Conservation (phyloP, 1,140 invertebrate genomes). For the Diprion similis region DNA sequence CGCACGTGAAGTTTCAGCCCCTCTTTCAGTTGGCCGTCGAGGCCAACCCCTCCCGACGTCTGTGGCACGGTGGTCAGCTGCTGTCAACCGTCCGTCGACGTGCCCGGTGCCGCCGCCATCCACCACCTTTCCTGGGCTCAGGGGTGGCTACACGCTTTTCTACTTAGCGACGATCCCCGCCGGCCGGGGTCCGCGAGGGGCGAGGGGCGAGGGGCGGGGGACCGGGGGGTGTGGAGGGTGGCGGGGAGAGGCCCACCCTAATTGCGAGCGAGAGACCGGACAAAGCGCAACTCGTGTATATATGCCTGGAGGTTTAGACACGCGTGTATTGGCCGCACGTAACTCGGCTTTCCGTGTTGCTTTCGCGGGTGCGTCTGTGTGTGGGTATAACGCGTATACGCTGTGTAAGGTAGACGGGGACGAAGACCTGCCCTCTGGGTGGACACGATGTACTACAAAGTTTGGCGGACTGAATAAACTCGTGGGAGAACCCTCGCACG, state of each 20-base stretch:
- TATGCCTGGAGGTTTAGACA: conserved; percentile 33
- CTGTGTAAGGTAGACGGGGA: neutral
- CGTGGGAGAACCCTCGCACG: conserved; percentile 51
- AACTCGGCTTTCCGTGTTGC: neutral
- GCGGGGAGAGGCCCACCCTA: conserved; percentile 56
- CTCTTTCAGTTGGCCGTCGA: neutral
- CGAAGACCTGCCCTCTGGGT: conserved; percentile 58
- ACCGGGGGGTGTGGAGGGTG: neutral
- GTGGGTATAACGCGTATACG: neutral
- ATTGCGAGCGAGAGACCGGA: conserved; percentile 63
- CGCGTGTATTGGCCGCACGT: neutral
- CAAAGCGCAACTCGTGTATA: conserved; percentile 60
- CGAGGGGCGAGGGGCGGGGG: neutral
- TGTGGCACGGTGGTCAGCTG: conserved; percentile 46
- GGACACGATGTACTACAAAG: conserved; percentile 63
- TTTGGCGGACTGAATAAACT: conserved; percentile 63
- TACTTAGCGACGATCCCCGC: conserved; percentile 57
- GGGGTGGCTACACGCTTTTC: conserved; percentile 62
- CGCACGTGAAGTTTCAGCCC: neutral
- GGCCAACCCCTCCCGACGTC: conserved; percentile 7
- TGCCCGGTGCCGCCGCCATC: conserved; percentile 29
- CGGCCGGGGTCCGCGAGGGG: neutral
- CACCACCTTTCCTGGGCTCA: conserved; percentile 38
- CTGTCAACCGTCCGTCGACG: conserved; percentile 48
- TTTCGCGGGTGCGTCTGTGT: neutral